These are phyloP conservation scores for Hermaeophaga mercurialis DNA, from an alignment of 2,888 invertebrate species.

Conservation along the genomic window DNA sequence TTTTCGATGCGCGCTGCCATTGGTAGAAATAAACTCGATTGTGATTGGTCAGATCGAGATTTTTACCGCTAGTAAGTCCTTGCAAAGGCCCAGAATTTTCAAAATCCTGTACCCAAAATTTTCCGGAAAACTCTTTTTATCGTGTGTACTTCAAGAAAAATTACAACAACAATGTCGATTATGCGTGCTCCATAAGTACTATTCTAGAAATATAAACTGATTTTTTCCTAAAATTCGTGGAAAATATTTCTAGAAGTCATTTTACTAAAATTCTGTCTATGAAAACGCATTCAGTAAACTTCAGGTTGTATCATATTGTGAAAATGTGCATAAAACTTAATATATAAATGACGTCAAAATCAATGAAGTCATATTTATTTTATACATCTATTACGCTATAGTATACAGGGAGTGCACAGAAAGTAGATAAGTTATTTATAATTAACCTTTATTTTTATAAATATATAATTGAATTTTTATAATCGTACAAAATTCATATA, in stretches of 20 bases:
- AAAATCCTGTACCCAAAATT: slow-evolving; percentile 20
- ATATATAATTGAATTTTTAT: no score
- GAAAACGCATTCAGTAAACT: no score
- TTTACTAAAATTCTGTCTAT: background rate
- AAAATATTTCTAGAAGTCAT: background rate
- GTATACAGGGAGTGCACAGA: no score
- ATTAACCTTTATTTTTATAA: no score
- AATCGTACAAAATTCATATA: no score
- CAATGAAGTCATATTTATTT: no score
- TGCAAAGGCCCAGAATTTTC: slow-evolving; percentile 22
- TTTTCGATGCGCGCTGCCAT: background rate
- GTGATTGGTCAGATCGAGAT: slow-evolving; percentile 37
- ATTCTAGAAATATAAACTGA: background rate
- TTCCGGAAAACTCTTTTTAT: background rate
- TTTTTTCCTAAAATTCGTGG: background rate
- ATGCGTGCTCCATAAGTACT: background rate
- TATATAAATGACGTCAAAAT: no score
- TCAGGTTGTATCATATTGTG: no score
- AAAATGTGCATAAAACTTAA: no score
- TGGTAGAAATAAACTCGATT: slow-evolving; percentile 13
- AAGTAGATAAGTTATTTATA: no score
- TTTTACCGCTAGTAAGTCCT: slow-evolving; percentile 2
- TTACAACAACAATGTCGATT: background rate
- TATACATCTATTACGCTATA: no score
- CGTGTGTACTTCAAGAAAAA: background rate